Conservation (phyloP, 1,140 invertebrate genomes). For the Ceratosolen solmsi region DNA sequence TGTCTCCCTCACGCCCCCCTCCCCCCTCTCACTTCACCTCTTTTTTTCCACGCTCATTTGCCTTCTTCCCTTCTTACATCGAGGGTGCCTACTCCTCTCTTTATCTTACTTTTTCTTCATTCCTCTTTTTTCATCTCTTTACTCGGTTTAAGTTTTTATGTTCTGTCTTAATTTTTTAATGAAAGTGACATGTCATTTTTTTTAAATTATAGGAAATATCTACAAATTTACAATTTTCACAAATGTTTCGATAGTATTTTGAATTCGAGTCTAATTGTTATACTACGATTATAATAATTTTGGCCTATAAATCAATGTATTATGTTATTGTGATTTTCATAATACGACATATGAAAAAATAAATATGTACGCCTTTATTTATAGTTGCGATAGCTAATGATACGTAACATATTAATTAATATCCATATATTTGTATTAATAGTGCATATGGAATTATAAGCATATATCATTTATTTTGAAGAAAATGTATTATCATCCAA, state of each 20-base stretch:
- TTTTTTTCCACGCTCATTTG: constrained; percentile 12
- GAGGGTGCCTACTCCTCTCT: constrained; percentile 19
- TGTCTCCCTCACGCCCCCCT: constrained; percentile 52
- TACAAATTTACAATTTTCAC: background rate
- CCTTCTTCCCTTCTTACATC: constrained; percentile 37
- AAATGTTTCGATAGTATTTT: background rate
- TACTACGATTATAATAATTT: background rate
- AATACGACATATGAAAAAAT: no score
- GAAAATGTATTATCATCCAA: no score
- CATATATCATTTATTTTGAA: background rate
- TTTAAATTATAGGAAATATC: background rate
- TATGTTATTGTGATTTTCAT: no score
- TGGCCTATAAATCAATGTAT: background rate
- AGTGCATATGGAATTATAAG: no score
- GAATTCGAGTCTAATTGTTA: background rate
- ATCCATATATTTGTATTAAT: no score
- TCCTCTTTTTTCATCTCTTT: background rate
- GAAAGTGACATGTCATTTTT: background rate
- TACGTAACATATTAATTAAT: no score
- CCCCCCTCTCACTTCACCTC: background rate
- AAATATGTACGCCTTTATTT: no score
- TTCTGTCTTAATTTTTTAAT: constrained; percentile 38
- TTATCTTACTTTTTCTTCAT: constrained; percentile 17
- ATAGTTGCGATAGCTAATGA: no score
- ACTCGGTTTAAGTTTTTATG: constrained; percentile 37